These are phyloP conservation scores for pig (Sus scrofa) DNA, from an alignment of 2,113 vertebrate genomes.

Conservation along the genomic window DNA sequence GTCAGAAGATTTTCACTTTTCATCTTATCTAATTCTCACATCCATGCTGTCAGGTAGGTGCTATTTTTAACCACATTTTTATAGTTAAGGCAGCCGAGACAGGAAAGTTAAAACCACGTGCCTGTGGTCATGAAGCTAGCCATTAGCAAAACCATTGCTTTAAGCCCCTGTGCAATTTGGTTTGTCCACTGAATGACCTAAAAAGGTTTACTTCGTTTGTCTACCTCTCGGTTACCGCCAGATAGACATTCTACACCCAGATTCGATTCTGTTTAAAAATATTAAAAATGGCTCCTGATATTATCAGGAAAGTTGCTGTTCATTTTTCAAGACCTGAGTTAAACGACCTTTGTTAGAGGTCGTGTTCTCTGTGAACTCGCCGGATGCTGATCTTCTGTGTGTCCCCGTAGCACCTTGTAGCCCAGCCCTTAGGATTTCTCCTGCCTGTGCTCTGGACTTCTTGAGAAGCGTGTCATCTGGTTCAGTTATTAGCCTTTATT, in stretches of 20 bases:
- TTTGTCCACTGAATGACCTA: neutral
- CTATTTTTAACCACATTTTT: neutral
- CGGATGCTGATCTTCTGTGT: neutral
- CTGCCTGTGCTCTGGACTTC: neutral
- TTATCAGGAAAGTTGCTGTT: neutral
- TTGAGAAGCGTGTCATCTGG: neutral
- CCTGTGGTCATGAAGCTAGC: neutral
- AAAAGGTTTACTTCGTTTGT: neutral
- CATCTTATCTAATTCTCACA: neutral
- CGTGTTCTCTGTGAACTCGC: neutral
- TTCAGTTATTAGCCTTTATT: slow-evolving; percentile 1
- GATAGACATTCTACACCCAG: neutral
- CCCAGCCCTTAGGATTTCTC: neutral
- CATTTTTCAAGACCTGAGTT: neutral
- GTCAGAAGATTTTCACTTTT: neutral
- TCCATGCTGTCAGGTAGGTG: neutral
- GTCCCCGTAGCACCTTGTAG: neutral
- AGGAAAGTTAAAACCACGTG: neutral
- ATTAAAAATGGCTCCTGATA: neutral
- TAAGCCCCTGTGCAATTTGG: slow-evolving; percentile 10
- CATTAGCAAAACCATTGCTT: slow-evolving; percentile 18
- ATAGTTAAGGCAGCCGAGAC: neutral
- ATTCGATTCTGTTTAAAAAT: slow-evolving; percentile 21
- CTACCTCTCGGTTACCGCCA: neutral
- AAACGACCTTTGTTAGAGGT: neutral